Evolutionary conservation across 2,797 vertebrate species (phyloP).

Genomic region (Notolabrus celidotus): DNA sequence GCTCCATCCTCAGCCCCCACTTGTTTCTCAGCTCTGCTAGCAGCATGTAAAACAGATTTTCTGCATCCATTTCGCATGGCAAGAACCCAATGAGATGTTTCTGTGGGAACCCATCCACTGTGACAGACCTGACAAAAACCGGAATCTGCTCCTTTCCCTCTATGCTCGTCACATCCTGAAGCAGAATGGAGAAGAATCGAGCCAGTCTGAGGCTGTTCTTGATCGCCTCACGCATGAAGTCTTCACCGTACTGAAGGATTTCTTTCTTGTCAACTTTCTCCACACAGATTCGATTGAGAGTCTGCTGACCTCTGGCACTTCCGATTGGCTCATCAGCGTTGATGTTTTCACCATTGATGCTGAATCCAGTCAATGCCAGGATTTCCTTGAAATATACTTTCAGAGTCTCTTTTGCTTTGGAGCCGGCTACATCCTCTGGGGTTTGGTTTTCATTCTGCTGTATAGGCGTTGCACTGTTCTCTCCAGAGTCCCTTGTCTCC

Average conservation of each 20-base stretch:
- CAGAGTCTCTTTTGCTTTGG: conserved; percentile 85
- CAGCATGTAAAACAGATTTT: conserved; percentile 91
- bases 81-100: conserved; percentile 96
- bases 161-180: conserved; percentile 90
- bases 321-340: conserved; percentile 89
- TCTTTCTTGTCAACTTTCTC: conserved; percentile 93
- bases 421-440: conserved; percentile 72
- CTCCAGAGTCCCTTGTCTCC: conserved; percentile 27
- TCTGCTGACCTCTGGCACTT: conserved; percentile 88
- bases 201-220: conserved; percentile 88
- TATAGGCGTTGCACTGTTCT: conserved; percentile 60
- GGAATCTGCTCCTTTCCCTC: conserved; percentile 94
- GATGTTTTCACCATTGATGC: conserved; percentile 87
- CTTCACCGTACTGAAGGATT: conserved; percentile 93
- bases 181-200: conserved; percentile 94
- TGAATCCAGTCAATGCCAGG: conserved; percentile 89
- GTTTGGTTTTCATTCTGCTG: conserved; percentile 60
- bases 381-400: conserved; percentile 90
- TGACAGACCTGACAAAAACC: conserved; percentile 92
- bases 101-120: conserved; percentile 91
- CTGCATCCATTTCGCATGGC: conserved; percentile 88
- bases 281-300: conserved; percentile 89
- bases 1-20: conserved; percentile 96
- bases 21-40: conserved; percentile 91
- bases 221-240: conserved; percentile 92